A percentile compares a stretch with the other conserved stretches of the same genome.
phyloP scores from a whole-genome alignment of 2,797 vertebrate species.

The Nannoperca australis region DNA sequence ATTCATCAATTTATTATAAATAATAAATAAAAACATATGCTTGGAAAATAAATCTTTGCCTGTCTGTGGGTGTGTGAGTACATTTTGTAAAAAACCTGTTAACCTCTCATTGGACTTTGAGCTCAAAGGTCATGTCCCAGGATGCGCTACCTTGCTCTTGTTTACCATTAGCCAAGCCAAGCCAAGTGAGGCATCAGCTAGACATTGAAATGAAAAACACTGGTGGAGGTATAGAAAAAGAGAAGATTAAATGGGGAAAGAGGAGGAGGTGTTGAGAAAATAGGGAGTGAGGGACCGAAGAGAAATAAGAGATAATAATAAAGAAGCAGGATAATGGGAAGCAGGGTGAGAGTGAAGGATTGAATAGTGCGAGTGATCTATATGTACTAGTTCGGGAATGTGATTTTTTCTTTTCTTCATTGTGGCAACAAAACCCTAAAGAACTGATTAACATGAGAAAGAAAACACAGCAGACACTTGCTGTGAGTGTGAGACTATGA shows the following conservation, averaged over 20 bases:
- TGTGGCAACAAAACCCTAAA: conserved; percentile 60
- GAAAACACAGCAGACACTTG: conserved; percentile 58
- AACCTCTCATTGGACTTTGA: conserved; percentile 14
- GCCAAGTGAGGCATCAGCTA: conserved; percentile 36
- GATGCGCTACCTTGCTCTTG: conserved; percentile 35
- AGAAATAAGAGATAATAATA: conserved; percentile 43
- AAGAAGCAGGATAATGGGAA: conserved; percentile 46
- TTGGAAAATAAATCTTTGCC: not conserved
- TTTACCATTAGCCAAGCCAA: conserved; percentile 42
- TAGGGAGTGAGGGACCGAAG: conserved; percentile 7
- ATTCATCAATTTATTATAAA: not conserved
- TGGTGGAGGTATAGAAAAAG: conserved; percentile 15
- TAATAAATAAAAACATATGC: not conserved
- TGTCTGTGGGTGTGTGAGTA: not conserved
- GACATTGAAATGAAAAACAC: conserved; percentile 29
- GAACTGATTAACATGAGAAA: conserved; percentile 77
- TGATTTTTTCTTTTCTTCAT: conserved; percentile 62
- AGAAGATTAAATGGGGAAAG: conserved; percentile 30
- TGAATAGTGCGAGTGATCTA: conserved; percentile 53
- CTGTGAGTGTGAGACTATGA: conserved; percentile 16
- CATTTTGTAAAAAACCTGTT: conserved; percentile 6
- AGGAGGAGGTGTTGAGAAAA: conserved; percentile 23
- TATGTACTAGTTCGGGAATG: conserved; percentile 53
- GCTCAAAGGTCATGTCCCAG: conserved; percentile 34
- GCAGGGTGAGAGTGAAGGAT: conserved; percentile 26